Evolutionary conservation across 2,113 vertebrate genomes (phyloP), one percentile per base, ranked within the genome.

Genomic region (Myotis lucifugus): DNA sequence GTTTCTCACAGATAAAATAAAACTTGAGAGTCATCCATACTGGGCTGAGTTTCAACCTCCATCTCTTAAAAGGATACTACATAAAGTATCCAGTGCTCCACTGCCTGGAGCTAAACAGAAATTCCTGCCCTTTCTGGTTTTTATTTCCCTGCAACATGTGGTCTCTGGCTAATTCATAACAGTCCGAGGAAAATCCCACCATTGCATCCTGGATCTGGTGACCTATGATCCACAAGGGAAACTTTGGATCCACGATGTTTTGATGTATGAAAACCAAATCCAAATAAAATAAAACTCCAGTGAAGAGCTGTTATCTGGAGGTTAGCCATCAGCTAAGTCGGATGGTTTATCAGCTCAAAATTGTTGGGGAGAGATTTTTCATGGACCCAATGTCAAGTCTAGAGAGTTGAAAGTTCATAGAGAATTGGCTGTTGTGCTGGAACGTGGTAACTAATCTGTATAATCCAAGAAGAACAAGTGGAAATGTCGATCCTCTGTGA

Each of bases 61-160:
- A 19, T 27, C 11, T 90, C 67, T 95, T 50, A 12, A 8, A 78
- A 73, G 59, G 54, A 70, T n/a, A 32, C 61, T 69, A 34, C 27
- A 19, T 76, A 66, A 92, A 87, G 48, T 72, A 70, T 25, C 54
- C 40, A 64, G 0, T 64, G 42, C 85, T 15, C 81, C 34, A 32
- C 25, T 88, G 95, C 95, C 96, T 78, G 85, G 46, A 92, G 95
- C 85, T 18, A 50, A 92, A 29, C 19, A 83, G n/a, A 78, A 94
- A 94, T 96, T 91, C 91, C 93, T 96, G 85, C 64, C 69, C 67
- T 97, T 97, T 95, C 94, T 97, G 96, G 48, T 92, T 97, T 96
- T 92, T 95, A 93, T 97, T 97, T 97, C 67, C 86, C 69, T 93
- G 91, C 67, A 96, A 93, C 86, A 78, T 69, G 88, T 96, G 86